A percentile compares a stretch with the other conserved stretches of the same genome.
phyloP scores from a whole-genome alignment of 2,113 vertebrate species.

The Leucopsar rothschildi region DNA sequence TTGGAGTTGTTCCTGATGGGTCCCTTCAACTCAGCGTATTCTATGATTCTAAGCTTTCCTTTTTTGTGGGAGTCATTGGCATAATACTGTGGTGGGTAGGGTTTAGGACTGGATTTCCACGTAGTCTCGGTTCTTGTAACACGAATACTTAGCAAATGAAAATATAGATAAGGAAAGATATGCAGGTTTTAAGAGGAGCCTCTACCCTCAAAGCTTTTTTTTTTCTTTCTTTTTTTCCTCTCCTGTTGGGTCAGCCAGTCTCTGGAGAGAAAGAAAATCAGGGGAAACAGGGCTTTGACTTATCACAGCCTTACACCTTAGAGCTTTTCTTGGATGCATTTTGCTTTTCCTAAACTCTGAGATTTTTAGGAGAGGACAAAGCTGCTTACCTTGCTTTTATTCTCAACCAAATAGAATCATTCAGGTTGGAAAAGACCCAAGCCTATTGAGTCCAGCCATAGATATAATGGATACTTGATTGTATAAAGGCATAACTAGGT shows the following conservation, averaged over 20 bases:
- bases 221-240: background rate
- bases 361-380: constrained; percentile 29
- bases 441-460: background rate
- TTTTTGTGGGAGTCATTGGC: background rate
- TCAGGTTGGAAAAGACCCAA: background rate
- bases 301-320: constrained; percentile 31
- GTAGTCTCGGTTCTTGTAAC: background rate
- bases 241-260: background rate
- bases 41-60: background rate
- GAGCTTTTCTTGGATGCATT: background rate
- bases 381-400: constrained; percentile 10
- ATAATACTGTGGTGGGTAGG: constrained; percentile 29
- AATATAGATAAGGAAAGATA: background rate
- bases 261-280: constrained; percentile 4
- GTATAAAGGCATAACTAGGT: background rate
- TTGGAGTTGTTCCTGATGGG: background rate
- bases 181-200: constrained; percentile 3
- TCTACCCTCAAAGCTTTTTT: background rate
- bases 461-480: background rate
- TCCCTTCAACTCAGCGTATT: background rate
- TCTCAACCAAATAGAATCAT: background rate
- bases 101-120: constrained; percentile 31
- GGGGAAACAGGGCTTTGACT: constrained; percentile 32
- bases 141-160: constrained; percentile 12
- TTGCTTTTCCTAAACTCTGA: constrained; percentile 10